Evolutionary conservation across 2,888 invertebrate species (phyloP).

Genomic region (Drosophila fulvimacula): DNA sequence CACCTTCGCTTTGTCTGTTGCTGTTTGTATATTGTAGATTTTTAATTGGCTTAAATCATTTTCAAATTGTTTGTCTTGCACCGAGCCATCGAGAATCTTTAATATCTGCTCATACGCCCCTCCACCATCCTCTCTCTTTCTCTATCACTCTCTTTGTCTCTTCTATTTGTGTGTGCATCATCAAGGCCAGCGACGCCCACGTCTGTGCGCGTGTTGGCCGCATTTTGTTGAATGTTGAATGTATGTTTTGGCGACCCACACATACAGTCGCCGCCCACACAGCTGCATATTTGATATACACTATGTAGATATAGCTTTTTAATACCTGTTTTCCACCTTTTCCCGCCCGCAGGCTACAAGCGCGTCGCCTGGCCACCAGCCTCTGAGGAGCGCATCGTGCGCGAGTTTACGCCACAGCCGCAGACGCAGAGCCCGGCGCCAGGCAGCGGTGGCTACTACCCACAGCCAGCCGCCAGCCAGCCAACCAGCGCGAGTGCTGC

Average conservation of each 20-base stretch:
- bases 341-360: constrained; percentile 88
- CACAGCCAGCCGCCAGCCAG: constrained; percentile 48
- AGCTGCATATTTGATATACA: background rate
- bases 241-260: constrained; percentile 16
- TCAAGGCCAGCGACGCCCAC: constrained; percentile 69
- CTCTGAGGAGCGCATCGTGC: constrained; percentile 88
- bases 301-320: background rate
- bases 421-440: constrained; percentile 75
- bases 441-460: constrained; percentile 65
- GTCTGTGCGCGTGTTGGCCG: constrained; percentile 67
- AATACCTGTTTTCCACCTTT: constrained; percentile 8
- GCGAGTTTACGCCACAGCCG: constrained; percentile 85
- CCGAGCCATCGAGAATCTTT: constrained; percentile 21
- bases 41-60: constrained; percentile 78
- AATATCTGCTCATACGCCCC: constrained; percentile 10
- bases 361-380: constrained; percentile 95
- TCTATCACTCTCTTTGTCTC: background rate
- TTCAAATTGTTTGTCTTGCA: constrained; percentile 71
- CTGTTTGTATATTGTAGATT: constrained; percentile 28
- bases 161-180: constrained; percentile 8
- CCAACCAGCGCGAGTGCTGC: constrained; percentile 48
- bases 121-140: background rate
- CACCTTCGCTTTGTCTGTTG: constrained; percentile 21
- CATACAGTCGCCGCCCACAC: constrained; percentile 3
- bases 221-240: constrained; percentile 69